A percentile compares a stretch with the other conserved stretches of the same genome.
These are phyloP conservation scores for Cebus imitator DNA, from an alignment of 2,113 vertebrate genomes.

Conservation along the genomic window DNA sequence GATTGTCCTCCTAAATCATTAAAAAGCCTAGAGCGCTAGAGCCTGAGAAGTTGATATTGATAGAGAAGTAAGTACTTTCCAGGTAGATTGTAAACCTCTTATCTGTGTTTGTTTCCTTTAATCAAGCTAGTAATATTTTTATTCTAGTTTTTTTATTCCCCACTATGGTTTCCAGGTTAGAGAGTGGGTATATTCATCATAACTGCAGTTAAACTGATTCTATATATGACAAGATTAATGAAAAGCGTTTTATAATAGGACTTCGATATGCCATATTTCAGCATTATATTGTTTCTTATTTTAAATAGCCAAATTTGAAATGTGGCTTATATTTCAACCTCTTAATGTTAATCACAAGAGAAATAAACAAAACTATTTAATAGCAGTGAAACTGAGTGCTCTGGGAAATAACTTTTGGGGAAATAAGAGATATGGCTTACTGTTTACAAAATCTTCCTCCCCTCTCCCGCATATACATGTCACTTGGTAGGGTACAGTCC, in stretches of 20 bases:
- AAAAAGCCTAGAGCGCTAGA: background rate
- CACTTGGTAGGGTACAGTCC: background rate
- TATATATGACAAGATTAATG: background rate
- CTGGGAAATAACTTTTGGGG: background rate
- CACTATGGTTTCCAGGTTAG: background rate
- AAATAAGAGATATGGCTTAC: background rate
- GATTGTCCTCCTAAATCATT: slow-evolving; percentile 32
- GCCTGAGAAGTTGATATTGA: background rate
- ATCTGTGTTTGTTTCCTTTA: background rate
- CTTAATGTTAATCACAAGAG: slow-evolving; percentile 14
- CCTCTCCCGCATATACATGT: background rate
- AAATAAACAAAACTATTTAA: slow-evolving; percentile 21
- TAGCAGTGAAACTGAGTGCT: background rate
- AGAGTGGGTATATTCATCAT: background rate
- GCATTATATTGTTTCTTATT: slow-evolving; percentile 1
- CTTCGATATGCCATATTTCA: slow-evolving; percentile 30
- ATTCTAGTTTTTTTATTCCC: background rate
- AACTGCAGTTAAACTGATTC: slow-evolving; percentile 26
- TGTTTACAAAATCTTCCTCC: background rate
- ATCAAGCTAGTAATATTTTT: background rate
- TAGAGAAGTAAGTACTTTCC: slow-evolving; percentile 32
- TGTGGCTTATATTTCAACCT: slow-evolving; percentile 39
- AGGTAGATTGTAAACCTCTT: background rate
- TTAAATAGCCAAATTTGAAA: slow-evolving; percentile 40
- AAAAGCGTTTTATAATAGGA: slow-evolving; percentile 29